phyloP scores from a whole-genome alignment of 2,113 vertebrate genomes.

The Athene noctua region DNA sequence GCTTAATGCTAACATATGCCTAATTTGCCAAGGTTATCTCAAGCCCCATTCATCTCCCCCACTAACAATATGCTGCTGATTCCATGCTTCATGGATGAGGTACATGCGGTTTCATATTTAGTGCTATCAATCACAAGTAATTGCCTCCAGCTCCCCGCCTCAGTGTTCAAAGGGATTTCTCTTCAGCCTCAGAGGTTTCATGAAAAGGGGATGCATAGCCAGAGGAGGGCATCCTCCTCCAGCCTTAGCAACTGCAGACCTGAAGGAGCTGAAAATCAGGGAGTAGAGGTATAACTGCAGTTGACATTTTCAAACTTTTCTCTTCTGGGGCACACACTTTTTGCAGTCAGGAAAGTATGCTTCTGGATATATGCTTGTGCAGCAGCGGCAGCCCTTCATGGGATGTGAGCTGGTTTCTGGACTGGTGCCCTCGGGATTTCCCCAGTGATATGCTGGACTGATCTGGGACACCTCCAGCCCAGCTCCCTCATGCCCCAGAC shows the following conservation, averaged over 20 bases:
- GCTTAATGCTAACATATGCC: constrained; percentile 79
- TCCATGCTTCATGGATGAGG: constrained; percentile 72
- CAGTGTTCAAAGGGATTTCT: constrained; percentile 72
- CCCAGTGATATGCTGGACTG: background rate
- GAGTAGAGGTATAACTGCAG: background rate
- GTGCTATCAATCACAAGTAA: constrained; percentile 82
- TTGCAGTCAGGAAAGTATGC: background rate
- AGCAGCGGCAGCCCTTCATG: background rate
- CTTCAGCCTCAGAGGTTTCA: constrained; percentile 41
- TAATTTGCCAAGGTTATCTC: constrained; percentile 83
- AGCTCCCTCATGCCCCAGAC: rapidly evolving
- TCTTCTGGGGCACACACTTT: background rate
- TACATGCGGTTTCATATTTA: constrained; percentile 79
- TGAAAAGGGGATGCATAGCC: constrained; percentile 33
- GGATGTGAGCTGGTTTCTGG: background rate
- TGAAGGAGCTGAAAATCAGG: background rate
- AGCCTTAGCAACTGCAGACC: constrained; percentile 16
- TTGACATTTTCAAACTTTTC: background rate
- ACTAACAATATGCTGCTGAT: constrained; percentile 75
- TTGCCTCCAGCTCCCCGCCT: constrained; percentile 74
- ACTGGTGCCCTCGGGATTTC: background rate
- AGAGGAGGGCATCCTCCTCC: constrained; percentile 72
- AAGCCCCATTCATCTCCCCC: constrained; percentile 78
- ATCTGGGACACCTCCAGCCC: background rate
- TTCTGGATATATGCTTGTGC: background rate